A percentile compares a stretch with the other conserved stretches of the same genome.
Conservation (phyloP, 2,113 vertebrate genomes). For the Hydropotes inermis region DNA sequence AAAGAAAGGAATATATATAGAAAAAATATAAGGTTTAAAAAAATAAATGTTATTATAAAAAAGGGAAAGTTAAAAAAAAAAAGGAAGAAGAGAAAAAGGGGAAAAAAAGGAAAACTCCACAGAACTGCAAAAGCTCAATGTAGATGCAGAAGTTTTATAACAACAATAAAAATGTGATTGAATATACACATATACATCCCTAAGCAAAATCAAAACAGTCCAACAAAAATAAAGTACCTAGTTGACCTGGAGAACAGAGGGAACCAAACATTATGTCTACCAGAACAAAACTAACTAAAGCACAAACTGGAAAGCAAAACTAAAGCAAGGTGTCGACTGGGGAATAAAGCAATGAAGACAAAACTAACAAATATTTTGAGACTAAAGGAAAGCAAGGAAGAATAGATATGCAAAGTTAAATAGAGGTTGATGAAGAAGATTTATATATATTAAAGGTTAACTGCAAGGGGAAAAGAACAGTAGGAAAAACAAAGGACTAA, state of each 20-base stretch:
- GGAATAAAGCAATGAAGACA: background rate
- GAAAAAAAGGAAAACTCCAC: background rate
- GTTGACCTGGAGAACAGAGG: background rate
- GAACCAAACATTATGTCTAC: background rate
- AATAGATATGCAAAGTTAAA: background rate
- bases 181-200: background rate
- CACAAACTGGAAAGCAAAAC: background rate
- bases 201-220: background rate
- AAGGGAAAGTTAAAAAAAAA: background rate
- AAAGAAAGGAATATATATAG: background rate
- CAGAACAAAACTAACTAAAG: background rate
- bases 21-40: background rate
- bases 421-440: background rate
- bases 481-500: background rate
- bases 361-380: background rate
- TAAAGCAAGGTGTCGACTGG: background rate
- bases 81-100: background rate
- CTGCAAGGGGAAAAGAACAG: background rate
- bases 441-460: background rate
- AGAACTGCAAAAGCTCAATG: background rate
- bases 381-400: background rate
- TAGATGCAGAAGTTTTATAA: background rate
- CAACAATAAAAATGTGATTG: background rate
- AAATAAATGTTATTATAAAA: background rate
- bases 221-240: background rate